Evolutionary conservation across 1,140 invertebrate species (phyloP), one percentile per base, ranked within the genome.

Genomic region (Hydropsyche tenuis): DNA sequence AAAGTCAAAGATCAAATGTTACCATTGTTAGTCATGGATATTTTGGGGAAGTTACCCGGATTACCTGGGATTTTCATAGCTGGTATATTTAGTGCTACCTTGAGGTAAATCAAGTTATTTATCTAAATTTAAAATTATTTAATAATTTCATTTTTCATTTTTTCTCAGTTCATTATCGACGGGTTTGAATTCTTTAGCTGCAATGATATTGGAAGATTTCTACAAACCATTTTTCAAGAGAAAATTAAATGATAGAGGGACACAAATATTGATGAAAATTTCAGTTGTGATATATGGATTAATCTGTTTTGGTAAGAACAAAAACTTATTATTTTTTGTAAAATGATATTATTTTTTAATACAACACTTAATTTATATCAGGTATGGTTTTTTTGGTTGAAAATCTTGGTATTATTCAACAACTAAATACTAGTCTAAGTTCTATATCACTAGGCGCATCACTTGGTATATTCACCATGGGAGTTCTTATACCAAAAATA

Each of bases 141-240:
- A n/a, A 5, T 3, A 23, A 62, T 20, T 20, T 25, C 6, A 62
- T 20, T 20, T 62, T 22, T 4, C 16, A 37, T 16, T 4, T n/a
- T 22, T 72, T 25, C 63, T 65, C 62, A 95, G 94, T 80, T 95
- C 94, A 0, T 85, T 96, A 6, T 95, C 94, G 0, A 97, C 95
- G 5, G 95, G 94, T 0, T 83, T 97, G 3, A 98, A 97, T 79
- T 96, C 95, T 0, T 89, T 97, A 84, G 92, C 95, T 0, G 95
- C 96, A 7, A 92, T 97, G 11, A 93, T 97, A 65, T 84, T 96
- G 7, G 89, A 96, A 78, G 93, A 94, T 75, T 92, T 92, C 75
- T 89, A 90, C 62, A 91, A 91, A 81, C 89, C 85, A 12, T 90
- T 88, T 80, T 85, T 81, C 20, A 88, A 83, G 75, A 87, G 81